These are phyloP conservation scores for Oceanites oceanicus DNA, from an alignment of 2,113 vertebrate species.

Conservation along the genomic window DNA sequence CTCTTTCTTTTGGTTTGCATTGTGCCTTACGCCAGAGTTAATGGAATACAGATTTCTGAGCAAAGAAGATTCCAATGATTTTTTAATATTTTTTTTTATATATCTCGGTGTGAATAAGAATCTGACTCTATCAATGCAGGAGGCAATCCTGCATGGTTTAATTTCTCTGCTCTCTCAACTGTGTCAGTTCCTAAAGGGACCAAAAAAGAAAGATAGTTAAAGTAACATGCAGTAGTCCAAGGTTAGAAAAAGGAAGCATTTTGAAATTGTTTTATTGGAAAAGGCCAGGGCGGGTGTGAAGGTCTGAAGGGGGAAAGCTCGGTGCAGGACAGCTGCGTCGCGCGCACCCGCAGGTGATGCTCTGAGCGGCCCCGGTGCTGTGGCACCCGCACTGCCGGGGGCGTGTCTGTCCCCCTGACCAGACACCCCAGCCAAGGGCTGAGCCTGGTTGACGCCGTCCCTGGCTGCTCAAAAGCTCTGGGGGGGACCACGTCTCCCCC, in stretches of 20 bases:
- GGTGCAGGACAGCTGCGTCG: accelerated
- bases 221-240: background rate
- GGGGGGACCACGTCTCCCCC: background rate
- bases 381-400: accelerated
- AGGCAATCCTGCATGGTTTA: background rate
- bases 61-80: background rate
- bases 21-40: background rate
- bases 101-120: constrained; percentile 11
- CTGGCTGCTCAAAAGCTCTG: background rate
- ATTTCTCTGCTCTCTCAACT: constrained; percentile 48
- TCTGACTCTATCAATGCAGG: background rate
- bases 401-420: background rate
- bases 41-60: constrained; percentile 21
- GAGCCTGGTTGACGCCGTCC: background rate
- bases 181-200: constrained; percentile 9
- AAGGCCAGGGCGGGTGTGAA: background rate
- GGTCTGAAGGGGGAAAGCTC: background rate
- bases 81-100: background rate
- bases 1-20: background rate
- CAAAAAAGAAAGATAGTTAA: background rate
- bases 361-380: accelerated
- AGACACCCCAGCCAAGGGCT: background rate
- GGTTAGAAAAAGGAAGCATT: background rate
- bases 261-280: background rate
- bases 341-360: accelerated